Evolutionary conservation across 2,797 vertebrate genomes (phyloP).

Genomic region (Enteromius viviparus): DNA sequence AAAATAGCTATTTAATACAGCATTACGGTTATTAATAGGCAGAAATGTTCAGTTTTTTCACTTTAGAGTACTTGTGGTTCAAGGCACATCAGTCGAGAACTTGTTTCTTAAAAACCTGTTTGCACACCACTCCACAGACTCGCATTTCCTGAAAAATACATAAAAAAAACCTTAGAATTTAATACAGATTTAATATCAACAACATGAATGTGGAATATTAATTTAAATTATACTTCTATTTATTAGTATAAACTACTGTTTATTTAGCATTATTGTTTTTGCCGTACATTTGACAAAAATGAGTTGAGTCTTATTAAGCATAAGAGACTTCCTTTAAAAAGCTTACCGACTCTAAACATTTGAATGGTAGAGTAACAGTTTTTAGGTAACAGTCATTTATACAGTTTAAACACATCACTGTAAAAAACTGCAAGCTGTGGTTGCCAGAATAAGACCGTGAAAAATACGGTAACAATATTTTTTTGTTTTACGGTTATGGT

Average conservation of each 20-base stretch:
- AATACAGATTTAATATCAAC: background rate
- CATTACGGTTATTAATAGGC: background rate
- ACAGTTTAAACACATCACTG: background rate
- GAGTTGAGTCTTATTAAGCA: background rate
- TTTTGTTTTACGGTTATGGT: too few species aligned
- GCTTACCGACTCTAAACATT: background rate
- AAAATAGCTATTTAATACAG: background rate
- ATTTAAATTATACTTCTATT: background rate
- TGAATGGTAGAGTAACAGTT: background rate
- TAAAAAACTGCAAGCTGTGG: too few species aligned
- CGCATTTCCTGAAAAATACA: slow-evolving; percentile 74
- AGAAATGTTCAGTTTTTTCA: background rate
- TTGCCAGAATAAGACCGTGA: too few species aligned
- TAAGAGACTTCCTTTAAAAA: background rate
- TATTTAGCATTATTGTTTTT: background rate
- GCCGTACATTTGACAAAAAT: background rate
- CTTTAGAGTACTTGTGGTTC: background rate
- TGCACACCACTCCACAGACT: slow-evolving; percentile 70
- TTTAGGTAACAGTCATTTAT: background rate
- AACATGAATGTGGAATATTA: too few species aligned
- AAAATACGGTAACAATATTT: too few species aligned
- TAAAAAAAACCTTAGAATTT: background rate
- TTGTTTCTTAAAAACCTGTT: slow-evolving; percentile 78
- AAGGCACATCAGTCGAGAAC: slow-evolving; percentile 23
- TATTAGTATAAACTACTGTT: background rate